Base-by-base conservation (phyloP, 1,140 invertebrate species). In the Drosophila aff. region DNA sequence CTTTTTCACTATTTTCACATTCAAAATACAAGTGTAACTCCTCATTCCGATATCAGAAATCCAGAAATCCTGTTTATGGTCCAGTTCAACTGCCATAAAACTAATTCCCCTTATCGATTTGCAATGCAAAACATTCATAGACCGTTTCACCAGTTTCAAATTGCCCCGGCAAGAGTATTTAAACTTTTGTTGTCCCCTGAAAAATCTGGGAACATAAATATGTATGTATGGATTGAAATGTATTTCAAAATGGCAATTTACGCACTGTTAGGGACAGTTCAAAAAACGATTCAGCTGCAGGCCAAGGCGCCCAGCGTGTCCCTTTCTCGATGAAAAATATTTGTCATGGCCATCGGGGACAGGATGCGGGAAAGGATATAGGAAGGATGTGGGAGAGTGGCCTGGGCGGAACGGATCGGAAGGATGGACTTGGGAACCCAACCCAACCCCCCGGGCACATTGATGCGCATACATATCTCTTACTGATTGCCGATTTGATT, bases 161-260 rank as follows among this genome's bases (percentile, higher is more conserved):
- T 60, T 38, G 53, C 16, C 50, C 43, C 43, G 6, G 49, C 40
- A 59, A 77, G 57, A 55, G 75, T 77, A 77, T 77, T 71, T 64
- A 36, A 58, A 60, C 58, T 78, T 79, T 69, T 78, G 52, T 71
- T 62, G 53, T 59, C 26, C 46, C 26, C 46, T 36, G 16, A 65
- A 64, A 81, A 77, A 55, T 61, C 46, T 31, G 13, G 2, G 23
- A 40, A 74, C 68, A 72, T 65, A 65, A 66, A 61, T 73, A 73
- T 73, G 38, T 74, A 50, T 61, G 47, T 74, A 28, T 3, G 58
- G 87, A 89, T 87, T 84, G 84, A 89, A 89, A 89, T 89, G 81
- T 82, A 68, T 84, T 87, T 76, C 77, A 84, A 87, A 87, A 90
- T 89, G 81, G 85, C 84, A 89, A 89, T 89, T 89, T 89, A 89